phyloP scores from a whole-genome alignment of 2,113 vertebrate genomes.

The Saguinus midas region DNA sequence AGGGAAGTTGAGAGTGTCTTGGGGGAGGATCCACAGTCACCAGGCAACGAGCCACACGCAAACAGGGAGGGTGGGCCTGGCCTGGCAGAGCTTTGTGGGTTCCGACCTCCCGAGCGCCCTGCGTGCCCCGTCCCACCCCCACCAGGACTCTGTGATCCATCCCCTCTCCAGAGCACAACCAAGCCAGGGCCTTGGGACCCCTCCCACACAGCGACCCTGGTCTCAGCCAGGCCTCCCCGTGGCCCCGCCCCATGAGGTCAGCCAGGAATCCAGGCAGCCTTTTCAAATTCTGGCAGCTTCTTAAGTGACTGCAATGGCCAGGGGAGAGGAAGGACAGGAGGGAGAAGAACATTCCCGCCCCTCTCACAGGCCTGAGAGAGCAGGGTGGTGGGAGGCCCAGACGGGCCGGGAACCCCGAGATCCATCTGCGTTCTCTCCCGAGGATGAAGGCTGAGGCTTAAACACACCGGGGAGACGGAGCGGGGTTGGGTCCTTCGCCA shows the following conservation, averaged over 20 bases:
- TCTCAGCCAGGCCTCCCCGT: no score
- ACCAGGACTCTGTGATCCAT: fast-evolving
- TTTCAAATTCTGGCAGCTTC: neutral
- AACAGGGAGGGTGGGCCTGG: neutral
- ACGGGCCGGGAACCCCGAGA: neutral
- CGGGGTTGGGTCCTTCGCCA: fast-evolving
- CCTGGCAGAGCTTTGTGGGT: neutral
- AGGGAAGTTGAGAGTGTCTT: neutral
- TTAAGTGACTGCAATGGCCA: fast-evolving
- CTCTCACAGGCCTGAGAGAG: no score
- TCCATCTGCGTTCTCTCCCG: neutral
- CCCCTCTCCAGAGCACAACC: no score
- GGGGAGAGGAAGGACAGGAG: neutral
- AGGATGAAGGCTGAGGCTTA: neutral
- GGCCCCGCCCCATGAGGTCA: fast-evolving
- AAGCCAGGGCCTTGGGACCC: neutral
- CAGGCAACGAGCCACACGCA: fast-evolving
- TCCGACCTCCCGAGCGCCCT: no score
- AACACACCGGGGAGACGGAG: neutral
- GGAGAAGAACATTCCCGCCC: no score
- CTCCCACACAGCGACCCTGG: fast-evolving
- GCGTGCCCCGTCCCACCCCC: fast-evolving
- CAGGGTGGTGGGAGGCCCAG: neutral
- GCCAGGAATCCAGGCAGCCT: neutral
- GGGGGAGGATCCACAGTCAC: no score